These are phyloP conservation scores for Lordiphosa andalusiaca DNA, from an alignment of 2,888 invertebrate species.

Conservation along the genomic window DNA sequence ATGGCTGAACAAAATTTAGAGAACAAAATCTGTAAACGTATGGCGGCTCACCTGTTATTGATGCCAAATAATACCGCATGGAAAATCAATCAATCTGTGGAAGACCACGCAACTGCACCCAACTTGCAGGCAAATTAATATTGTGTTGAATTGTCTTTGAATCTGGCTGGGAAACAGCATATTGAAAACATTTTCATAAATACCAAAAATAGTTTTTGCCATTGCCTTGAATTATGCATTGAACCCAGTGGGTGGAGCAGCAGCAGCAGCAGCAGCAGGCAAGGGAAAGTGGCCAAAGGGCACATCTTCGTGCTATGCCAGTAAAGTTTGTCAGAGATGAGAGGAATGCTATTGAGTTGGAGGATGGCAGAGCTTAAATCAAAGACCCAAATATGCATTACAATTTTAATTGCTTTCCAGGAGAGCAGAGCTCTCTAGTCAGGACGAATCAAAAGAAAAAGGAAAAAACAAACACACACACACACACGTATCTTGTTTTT, in stretches of 20 bases:
- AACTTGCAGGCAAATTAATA: conserved; percentile 32
- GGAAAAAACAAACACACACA: no score
- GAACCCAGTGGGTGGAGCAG: neutral
- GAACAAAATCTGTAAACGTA: conserved; percentile 2
- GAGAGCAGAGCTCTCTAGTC: neutral
- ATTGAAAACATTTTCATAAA: conserved; percentile 52
- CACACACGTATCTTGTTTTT: no score
- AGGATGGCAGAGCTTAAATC: conserved; percentile 17
- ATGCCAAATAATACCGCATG: conserved; percentile 6
- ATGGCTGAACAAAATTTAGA: conserved; percentile 25
- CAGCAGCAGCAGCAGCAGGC: neutral
- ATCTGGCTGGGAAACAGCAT: conserved; percentile 16
- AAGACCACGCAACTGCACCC: neutral
- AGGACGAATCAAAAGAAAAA: neutral
- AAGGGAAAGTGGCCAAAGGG: conserved; percentile 10
- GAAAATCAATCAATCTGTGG: conserved; percentile 31
- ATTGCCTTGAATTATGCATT: conserved; percentile 39
- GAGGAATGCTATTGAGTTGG: conserved; percentile 13
- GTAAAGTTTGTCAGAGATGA: neutral
- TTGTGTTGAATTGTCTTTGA: conserved; percentile 44
- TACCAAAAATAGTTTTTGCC: conserved; percentile 45
- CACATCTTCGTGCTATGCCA: conserved; percentile 5
- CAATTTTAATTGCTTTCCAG: conserved; percentile 36
- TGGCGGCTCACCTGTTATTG: conserved; percentile 4
- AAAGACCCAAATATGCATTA: conserved; percentile 36